A percentile compares a stretch with the other conserved stretches of the same genome.
phyloP scores from a whole-genome alignment of 2,797 vertebrate species.

The Anguilla pacifica region DNA sequence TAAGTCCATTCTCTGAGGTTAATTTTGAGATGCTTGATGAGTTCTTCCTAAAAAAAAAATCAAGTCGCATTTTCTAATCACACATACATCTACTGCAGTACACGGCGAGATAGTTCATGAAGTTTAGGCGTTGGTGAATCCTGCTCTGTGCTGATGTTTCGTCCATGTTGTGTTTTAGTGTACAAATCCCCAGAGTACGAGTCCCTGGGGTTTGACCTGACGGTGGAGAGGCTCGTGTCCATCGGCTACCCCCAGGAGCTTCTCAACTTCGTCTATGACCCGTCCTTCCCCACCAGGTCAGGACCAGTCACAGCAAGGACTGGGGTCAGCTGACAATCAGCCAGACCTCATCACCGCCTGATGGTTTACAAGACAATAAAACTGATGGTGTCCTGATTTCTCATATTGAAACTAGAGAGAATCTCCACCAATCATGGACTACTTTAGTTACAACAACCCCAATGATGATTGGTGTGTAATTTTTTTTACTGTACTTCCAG shows the following conservation, averaged over 20 bases:
- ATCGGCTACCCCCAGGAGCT: constrained; percentile 90
- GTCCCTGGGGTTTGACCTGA: constrained; percentile 87
- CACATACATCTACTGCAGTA: background rate
- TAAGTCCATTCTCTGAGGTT: background rate
- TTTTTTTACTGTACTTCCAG: background rate
- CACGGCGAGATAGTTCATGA: background rate
- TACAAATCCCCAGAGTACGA: constrained; percentile 90
- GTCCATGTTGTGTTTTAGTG: constrained; percentile 62
- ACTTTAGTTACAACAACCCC: background rate
- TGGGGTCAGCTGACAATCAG: background rate
- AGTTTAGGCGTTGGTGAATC: background rate
- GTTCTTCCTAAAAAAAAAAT: background rate
- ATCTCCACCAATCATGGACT: background rate
- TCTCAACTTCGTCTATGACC: constrained; percentile 88
- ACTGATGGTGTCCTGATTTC: background rate
- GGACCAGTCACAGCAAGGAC: background rate
- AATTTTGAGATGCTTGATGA: background rate
- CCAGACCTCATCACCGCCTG: background rate
- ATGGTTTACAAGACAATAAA: background rate
- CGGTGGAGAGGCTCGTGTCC: constrained; percentile 86
- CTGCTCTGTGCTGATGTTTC: background rate
- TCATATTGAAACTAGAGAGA: background rate
- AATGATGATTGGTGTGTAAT: background rate
- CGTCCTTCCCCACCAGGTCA: constrained; percentile 87
- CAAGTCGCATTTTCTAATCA: background rate